A percentile compares a stretch with the other conserved stretches of the same genome.
Evolutionary conservation across 2,113 vertebrate species (phyloP).

Genomic region (Clarias macrocephalus): DNA sequence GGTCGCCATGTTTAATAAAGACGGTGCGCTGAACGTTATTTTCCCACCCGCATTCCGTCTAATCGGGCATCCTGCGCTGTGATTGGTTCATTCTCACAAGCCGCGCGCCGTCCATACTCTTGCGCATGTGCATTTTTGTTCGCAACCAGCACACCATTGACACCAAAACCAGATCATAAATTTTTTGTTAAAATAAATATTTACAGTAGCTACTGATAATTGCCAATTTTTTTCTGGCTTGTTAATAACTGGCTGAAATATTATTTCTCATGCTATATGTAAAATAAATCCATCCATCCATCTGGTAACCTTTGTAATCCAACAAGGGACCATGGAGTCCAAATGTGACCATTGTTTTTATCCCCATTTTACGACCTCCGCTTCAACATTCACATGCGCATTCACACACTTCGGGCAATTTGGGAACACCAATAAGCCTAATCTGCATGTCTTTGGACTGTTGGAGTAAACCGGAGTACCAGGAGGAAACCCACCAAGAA

Average conservation of each 20-base stretch:
- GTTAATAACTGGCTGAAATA: background rate
- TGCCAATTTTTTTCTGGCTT: background rate
- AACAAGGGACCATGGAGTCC: too few species aligned
- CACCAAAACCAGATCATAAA: too few species aligned
- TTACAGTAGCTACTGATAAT: background rate
- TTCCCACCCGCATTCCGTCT: background rate
- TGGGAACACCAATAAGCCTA: too few species aligned
- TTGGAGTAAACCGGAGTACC: too few species aligned
- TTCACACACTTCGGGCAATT: too few species aligned
- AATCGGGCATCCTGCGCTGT: background rate
- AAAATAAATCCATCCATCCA: background rate
- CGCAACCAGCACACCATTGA: background rate
- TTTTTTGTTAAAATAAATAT: background rate
- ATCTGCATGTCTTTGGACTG: too few species aligned
- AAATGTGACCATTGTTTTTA: too few species aligned
- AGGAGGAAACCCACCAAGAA: too few species aligned
- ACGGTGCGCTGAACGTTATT: slow-evolving; percentile 29
- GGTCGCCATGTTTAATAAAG: slow-evolving; percentile 68
- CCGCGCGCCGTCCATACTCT: background rate
- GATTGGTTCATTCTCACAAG: slow-evolving; percentile 1
- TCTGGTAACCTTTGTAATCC: too few species aligned
- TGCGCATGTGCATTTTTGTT: background rate
- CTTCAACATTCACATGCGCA: too few species aligned
- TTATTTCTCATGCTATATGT: background rate
- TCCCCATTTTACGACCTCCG: too few species aligned